Evolutionary conservation across 1,140 invertebrate genomes (phyloP).

Genomic region (Diabrotica virgifera): DNA sequence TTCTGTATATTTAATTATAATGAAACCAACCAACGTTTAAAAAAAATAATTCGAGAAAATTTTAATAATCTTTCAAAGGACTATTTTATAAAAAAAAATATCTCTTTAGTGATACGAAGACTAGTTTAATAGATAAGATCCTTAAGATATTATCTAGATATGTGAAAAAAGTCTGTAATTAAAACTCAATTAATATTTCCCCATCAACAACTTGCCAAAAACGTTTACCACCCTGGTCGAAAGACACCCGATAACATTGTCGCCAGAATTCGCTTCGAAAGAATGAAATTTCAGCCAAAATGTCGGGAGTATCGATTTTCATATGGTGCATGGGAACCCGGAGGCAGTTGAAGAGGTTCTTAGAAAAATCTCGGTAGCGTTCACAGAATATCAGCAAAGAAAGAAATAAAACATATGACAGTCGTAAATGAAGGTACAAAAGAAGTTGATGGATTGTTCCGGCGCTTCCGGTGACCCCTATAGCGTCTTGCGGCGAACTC

Average conservation of each 20-base stretch:
- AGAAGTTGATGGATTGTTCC: background rate
- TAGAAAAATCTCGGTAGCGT: slow-evolving; percentile 2
- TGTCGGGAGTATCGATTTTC: background rate
- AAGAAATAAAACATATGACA: slow-evolving; percentile 1
- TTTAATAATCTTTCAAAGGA: too few species aligned
- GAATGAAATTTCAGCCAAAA: slow-evolving; percentile 2
- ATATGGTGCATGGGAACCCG: background rate
- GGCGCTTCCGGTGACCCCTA: background rate
- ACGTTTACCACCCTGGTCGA: background rate
- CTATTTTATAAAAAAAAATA: too few species aligned
- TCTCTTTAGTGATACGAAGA: too few species aligned
- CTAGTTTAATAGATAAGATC: too few species aligned
- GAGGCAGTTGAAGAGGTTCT: background rate
- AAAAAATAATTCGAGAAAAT: too few species aligned
- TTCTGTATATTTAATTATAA: too few species aligned
- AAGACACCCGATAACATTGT: background rate
- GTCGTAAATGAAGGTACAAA: background rate
- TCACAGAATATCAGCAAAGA: slow-evolving; percentile 1
- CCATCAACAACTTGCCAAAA: background rate
- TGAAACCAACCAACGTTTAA: too few species aligned
- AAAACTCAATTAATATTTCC: background rate
- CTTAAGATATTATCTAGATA: too few species aligned
- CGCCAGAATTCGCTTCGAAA: background rate
- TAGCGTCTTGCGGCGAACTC: background rate
- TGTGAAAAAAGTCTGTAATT: background rate